A percentile compares a stretch with the other conserved stretches of the same genome.
Conservation (phyloP, 2,888 invertebrate genomes). For the Cordilura impudica region DNA sequence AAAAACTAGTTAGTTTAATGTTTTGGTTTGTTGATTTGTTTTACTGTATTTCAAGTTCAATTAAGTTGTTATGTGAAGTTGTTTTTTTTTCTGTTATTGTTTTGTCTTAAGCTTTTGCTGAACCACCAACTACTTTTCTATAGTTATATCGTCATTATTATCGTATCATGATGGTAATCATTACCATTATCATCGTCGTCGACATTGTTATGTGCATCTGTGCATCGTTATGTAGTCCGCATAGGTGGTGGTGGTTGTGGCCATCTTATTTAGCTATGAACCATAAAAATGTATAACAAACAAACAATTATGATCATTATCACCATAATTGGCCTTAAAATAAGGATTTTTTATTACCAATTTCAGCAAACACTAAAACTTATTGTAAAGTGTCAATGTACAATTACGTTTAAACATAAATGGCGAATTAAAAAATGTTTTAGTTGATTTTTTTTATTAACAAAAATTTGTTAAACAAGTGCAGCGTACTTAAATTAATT, state of each 20-base stretch:
- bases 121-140: conserved; percentile 33
- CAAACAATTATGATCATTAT: conserved; percentile 61
- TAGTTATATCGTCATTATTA: conserved; percentile 23
- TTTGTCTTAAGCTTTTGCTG: background rate
- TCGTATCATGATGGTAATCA: background rate
- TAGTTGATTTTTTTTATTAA: conserved; percentile 32
- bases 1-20: conserved; percentile 48
- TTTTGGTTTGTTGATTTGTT: conserved; percentile 39
- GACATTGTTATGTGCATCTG: background rate
- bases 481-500: conserved; percentile 1
- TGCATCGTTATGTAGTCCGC: background rate
- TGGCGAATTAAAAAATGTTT: conserved; percentile 25
- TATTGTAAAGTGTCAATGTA: conserved; percentile 58
- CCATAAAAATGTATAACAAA: conserved; percentile 61
- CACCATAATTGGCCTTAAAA: conserved; percentile 52
- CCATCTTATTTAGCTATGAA: conserved; percentile 39
- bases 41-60: conserved; percentile 59
- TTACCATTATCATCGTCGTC: conserved; percentile 9
- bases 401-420: conserved; percentile 54
- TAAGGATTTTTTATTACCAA: conserved; percentile 55
- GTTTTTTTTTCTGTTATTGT: conserved; percentile 9
- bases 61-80: conserved; percentile 54
- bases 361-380: conserved; percentile 31
- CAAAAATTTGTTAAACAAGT: conserved; percentile 37
- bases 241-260: background rate